Conservation (phyloP, 2,888 invertebrate species). For the Synanthedon andrenaeformis region DNA sequence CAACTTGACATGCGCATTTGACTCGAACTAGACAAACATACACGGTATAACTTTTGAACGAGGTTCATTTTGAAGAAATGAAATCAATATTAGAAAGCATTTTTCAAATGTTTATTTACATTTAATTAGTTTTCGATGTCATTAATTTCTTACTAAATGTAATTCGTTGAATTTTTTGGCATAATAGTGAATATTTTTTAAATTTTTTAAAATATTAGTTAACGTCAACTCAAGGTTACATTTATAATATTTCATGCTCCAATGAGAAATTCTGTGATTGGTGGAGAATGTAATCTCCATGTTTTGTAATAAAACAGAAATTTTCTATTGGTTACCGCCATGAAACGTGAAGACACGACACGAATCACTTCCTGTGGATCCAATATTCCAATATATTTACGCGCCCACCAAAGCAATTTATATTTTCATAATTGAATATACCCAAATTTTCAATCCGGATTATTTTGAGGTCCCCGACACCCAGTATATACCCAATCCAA, state of each 20-base stretch:
- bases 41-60: slow-evolving; percentile 41
- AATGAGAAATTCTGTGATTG: slow-evolving; percentile 47
- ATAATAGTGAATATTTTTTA: too few species aligned
- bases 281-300: slow-evolving; percentile 40
- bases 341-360: slow-evolving; percentile 56
- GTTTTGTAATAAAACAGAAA: slow-evolving; percentile 34
- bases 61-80: slow-evolving; percentile 13
- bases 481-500: too few species aligned
- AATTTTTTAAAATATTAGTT: neutral
- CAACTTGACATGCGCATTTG: slow-evolving; percentile 80
- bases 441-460: too few species aligned
- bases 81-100: neutral
- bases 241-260: slow-evolving; percentile 45
- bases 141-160: too few species aligned
- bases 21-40: slow-evolving; percentile 60
- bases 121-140: too few species aligned
- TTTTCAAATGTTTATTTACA: neutral
- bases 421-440: too few species aligned
- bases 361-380: slow-evolving; percentile 57
- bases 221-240: slow-evolving; percentile 36
- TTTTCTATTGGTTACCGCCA: slow-evolving; percentile 53
- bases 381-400: slow-evolving; percentile 1
- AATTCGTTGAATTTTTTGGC: too few species aligned
- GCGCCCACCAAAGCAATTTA: too few species aligned
- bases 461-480: too few species aligned